Evolutionary conservation across 2,113 vertebrate species (phyloP).

Genomic region (Corydoras maculifer): DNA sequence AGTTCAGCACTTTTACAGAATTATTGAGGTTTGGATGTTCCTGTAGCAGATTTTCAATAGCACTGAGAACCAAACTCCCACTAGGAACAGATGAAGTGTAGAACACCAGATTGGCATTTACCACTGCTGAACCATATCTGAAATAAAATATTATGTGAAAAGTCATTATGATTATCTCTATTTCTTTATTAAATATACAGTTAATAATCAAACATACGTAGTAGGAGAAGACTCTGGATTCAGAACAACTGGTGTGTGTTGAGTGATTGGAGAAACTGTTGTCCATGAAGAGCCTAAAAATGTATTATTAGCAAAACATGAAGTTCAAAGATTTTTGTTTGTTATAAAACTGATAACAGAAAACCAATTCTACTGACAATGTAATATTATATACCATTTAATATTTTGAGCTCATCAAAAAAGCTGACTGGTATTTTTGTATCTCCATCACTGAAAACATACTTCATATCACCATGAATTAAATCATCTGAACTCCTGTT

Average conservation of each 20-base stretch:
- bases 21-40: neutral
- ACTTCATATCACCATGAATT: constrained; percentile 7
- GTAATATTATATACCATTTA: neutral
- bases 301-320: too few relatives aligned
- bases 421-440: neutral
- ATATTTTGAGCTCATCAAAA: neutral
- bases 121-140: constrained; percentile 12
- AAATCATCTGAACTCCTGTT: neutral
- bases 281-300: too few relatives aligned
- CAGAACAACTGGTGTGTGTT: too few relatives aligned
- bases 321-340: neutral
- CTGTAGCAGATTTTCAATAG: neutral
- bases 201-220: too few relatives aligned
- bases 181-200: too few relatives aligned
- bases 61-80: constrained; percentile 16
- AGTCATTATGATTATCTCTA: neutral
- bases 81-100: constrained; percentile 12
- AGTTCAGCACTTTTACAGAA: neutral
- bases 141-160: neutral
- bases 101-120: constrained; percentile 1
- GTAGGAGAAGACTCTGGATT: too few relatives aligned
- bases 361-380: too few relatives aligned
- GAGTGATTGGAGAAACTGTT: too few relatives aligned
- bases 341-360: neutral
- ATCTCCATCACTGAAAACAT: neutral